Evolutionary conservation across 2,888 invertebrate genomes (phyloP), one percentile per base, ranked within the genome.

Genomic region (Hypomecis punctinalis): DNA sequence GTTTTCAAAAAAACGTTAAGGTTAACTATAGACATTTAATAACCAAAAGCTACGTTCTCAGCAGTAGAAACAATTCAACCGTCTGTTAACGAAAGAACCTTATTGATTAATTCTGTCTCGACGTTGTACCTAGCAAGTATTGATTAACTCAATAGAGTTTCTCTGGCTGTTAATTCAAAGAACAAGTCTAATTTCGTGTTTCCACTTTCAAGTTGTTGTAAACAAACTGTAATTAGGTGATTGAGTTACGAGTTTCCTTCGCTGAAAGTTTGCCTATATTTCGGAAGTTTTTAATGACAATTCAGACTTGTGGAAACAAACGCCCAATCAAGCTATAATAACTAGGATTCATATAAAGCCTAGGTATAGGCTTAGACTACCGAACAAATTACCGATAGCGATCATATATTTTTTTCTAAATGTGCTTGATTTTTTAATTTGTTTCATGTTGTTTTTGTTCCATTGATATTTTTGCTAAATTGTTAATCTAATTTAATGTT

Each of bases 141-240:
- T 37, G 37, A 49, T 37, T 40, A 47, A 55, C 33, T 8, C 36
- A 45, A 61, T 61, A 53, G 57, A 53, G 39, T 51, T 43, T 39
- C 46, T 42, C 7, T 46, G 55, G 57, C 49, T 61, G 68, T 64
- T 68, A 69, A 69, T 74, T 72, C 63, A 45, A 67, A 60, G 68
- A 72, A 70, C 70, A 71, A 71, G 72, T 72, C 82, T 84, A 83
- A 85, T 85, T 87, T 84, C 78, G 72, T 68, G 72, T 68, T 67
- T 78, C 76, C 78, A 73, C 73, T 77, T 74, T 74, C 73, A 70
- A 79, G 79, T 78, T 83, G 81, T 82, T 83, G 81, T 82, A 83
- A 84, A 89, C 87, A 88, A 86, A 82, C 76, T 83, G 82, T 86
- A 86, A 89, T 89, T 86, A 86, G 83, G 77, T 82, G 83, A 88